A percentile compares a stretch with the other conserved stretches of the same genome.
phyloP scores from a whole-genome alignment of 1,140 invertebrate genomes.

The Drosophila miranda region DNA sequence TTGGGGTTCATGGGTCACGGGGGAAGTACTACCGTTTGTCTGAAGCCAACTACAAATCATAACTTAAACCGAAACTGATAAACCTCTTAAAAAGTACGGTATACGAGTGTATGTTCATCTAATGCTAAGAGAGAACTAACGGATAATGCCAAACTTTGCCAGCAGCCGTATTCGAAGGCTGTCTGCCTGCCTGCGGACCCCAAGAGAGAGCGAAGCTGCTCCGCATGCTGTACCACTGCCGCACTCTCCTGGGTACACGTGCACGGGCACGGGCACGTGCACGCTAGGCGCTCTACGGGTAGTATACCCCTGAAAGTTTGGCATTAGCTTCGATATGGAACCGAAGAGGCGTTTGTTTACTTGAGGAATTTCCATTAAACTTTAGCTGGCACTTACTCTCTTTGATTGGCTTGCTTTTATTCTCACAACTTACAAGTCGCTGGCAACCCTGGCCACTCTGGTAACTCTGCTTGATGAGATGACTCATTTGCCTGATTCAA shows the following conservation, averaged over 20 bases:
- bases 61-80: conserved; percentile 36
- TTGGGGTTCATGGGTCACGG: background rate
- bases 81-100: conserved; percentile 10
- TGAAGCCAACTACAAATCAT: conserved; percentile 49
- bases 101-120: conserved; percentile 27
- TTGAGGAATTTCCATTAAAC: conserved; percentile 5
- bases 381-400: conserved; percentile 32
- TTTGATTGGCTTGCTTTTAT: conserved; percentile 6
- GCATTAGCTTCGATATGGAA: conserved; percentile 16
- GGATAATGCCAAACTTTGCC: conserved; percentile 9
- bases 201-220: too few relatives aligned
- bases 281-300: too few relatives aligned
- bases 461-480: conserved; percentile 1
- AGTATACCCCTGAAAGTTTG: background rate
- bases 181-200: too few relatives aligned
- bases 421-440: conserved; percentile 46
- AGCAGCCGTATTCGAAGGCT: too few relatives aligned
- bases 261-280: too few relatives aligned
- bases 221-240: conserved; percentile 6
- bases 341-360: conserved; percentile 27
- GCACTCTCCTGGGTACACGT: too few relatives aligned
- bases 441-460: conserved; percentile 16
- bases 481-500: background rate
- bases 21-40: conserved; percentile 20
- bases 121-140: conserved; percentile 26